Conservation (phyloP, 2,888 invertebrate genomes). For the Eurytoma adleriae region DNA sequence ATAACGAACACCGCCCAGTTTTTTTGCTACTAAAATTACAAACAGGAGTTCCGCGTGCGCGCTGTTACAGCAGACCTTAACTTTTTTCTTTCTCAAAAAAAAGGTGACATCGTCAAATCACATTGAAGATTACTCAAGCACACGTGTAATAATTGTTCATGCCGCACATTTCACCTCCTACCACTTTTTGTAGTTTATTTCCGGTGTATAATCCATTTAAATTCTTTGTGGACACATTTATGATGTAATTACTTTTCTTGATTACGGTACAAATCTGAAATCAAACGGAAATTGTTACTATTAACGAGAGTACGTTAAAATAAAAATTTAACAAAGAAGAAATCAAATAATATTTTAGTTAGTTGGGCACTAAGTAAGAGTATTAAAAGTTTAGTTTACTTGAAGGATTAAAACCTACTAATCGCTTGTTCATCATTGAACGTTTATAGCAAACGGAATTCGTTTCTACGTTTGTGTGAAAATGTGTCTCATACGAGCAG, state of each 20-base stretch:
- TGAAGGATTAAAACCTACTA: not conserved
- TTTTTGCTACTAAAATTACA: constrained; percentile 74
- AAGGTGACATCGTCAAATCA: constrained; percentile 72
- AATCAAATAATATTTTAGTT: constrained; percentile 11
- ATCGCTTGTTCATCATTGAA: not conserved
- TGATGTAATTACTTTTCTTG: constrained; percentile 70
- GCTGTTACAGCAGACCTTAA: constrained; percentile 60
- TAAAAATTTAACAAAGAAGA: constrained; percentile 17
- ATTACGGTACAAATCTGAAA: constrained; percentile 74
- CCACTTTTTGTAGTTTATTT: constrained; percentile 69
- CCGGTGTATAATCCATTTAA: constrained; percentile 67
- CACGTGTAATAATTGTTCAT: constrained; percentile 68
- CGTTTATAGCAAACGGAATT: constrained; percentile 25
- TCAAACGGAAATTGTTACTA: constrained; percentile 58
- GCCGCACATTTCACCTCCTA: constrained; percentile 67
- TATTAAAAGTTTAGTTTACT: constrained; percentile 18
- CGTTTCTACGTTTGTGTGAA: constrained; percentile 18
- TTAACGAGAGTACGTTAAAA: constrained; percentile 34
- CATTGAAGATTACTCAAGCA: constrained; percentile 68
- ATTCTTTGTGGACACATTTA: constrained; percentile 70
- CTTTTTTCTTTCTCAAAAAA: constrained; percentile 68
- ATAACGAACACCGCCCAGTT: constrained; percentile 75
- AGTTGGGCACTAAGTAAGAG: not conserved
- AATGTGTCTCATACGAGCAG: constrained; percentile 4
- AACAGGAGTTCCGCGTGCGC: constrained; percentile 67